Evolutionary conservation across 2,797 vertebrate genomes (phyloP).

Genomic region (Hipposideros larvatus): DNA sequence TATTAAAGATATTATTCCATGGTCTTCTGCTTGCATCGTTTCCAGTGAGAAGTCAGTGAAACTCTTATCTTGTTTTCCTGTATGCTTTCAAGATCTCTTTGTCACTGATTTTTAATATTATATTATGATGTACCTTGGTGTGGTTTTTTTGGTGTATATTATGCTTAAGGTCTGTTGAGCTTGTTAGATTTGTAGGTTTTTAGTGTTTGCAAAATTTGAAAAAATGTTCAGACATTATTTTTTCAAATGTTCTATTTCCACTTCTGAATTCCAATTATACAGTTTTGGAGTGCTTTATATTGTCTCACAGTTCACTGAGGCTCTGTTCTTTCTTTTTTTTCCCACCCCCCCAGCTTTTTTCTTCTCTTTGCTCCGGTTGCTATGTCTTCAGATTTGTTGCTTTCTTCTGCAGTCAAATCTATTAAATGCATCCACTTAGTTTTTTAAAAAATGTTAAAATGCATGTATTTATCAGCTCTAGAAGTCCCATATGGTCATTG

Average conservation of each 20-base stretch:
- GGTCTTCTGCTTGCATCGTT: neutral
- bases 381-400: neutral
- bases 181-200: neutral
- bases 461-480: neutral
- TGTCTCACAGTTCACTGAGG: neutral
- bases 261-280: neutral
- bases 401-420: neutral
- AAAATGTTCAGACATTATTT: neutral
- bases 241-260: neutral
- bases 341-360: neutral
- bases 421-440: neutral
- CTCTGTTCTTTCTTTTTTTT: neutral
- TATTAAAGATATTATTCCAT: neutral
- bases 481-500: neutral
- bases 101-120: neutral
- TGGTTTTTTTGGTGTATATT: neutral
- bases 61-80: neutral
- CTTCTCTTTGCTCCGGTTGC: neutral
- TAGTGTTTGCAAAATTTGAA: neutral
- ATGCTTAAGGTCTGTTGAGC: neutral
- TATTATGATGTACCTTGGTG: neutral
- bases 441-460: neutral
- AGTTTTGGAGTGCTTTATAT: neutral
- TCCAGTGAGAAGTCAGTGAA: neutral
- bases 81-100: neutral